Percentiles rank a stretch among this genome's conserved stretches.
These are phyloP conservation scores for Drosophila quinaria DNA, from an alignment of 2,888 invertebrate species.

Conservation along the genomic window DNA sequence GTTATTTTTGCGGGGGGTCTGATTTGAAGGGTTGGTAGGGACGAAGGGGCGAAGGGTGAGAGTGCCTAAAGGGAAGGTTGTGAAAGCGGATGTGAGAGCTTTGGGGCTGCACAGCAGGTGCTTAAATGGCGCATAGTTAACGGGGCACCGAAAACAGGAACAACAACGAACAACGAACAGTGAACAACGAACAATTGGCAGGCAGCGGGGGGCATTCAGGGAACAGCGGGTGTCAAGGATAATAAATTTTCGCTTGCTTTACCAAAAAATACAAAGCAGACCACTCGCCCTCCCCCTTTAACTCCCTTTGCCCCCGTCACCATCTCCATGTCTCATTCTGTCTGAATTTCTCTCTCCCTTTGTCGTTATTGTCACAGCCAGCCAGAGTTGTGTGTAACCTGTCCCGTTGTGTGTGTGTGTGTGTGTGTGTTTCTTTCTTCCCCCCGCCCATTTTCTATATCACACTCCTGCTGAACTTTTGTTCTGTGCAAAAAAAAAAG, in stretches of 20 bases:
- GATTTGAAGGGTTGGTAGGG: conserved; percentile 11
- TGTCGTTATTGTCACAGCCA: conserved; percentile 54
- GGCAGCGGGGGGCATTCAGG: conserved; percentile 21
- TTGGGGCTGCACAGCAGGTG: conserved; percentile 69
- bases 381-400: conserved; percentile 22
- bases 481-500: conserved; percentile 31
- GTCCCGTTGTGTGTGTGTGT: conserved; percentile 10
- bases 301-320: too few species aligned
- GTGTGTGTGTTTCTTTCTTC: not conserved
- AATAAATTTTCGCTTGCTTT: conserved; percentile 72
- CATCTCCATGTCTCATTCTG: not conserved
- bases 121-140: conserved; percentile 80
- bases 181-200: conserved; percentile 54
- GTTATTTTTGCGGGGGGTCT: not conserved
- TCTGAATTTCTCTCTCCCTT: not conserved
- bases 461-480: not conserved
- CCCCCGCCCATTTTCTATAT: not conserved
- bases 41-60: not conserved
- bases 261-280: conserved; percentile 57
- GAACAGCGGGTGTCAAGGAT: conserved; percentile 66
- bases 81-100: conserved; percentile 55
- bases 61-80: not conserved
- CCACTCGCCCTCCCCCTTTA: too few species aligned
- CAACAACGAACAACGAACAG: conserved; percentile 33
- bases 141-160: conserved; percentile 52